Conservation (phyloP, 2,113 vertebrate species). For the Esox niger region DNA sequence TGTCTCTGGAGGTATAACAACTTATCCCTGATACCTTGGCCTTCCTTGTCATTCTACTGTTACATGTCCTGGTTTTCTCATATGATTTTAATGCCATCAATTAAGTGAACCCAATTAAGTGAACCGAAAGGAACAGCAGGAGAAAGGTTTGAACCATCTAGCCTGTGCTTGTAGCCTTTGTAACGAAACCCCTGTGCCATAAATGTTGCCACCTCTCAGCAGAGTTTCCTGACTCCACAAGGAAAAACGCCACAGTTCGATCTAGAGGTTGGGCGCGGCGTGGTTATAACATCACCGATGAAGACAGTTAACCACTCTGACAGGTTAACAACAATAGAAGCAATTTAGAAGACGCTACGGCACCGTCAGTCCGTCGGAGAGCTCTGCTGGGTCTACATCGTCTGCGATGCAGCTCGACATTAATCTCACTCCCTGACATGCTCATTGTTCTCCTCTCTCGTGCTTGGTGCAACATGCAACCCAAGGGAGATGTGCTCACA, state of each 20-base stretch:
- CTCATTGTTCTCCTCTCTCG: slow-evolving; percentile 34
- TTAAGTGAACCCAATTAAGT: neutral
- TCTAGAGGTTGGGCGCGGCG: slow-evolving; percentile 7
- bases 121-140: neutral
- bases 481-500: slow-evolving; percentile 43
- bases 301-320: slow-evolving; percentile 23
- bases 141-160: neutral
- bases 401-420: slow-evolving; percentile 33
- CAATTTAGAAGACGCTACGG: slow-evolving; percentile 33
- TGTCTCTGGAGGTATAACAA: too few species aligned
- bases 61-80: too few species aligned
- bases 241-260: slow-evolving; percentile 14
- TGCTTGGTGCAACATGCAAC: slow-evolving; percentile 20
- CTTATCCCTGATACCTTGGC: too few species aligned
- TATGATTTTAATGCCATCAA: neutral
- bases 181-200: too few species aligned
- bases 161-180: too few species aligned
- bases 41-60: too few species aligned
- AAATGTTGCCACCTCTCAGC: neutral
- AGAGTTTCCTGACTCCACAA: slow-evolving; percentile 18
- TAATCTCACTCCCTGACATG: slow-evolving; percentile 52
- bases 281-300: slow-evolving; percentile 19
- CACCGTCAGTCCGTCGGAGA: slow-evolving; percentile 13
- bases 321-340: slow-evolving; percentile 35
- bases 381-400: slow-evolving; percentile 11